Conservation (phyloP, 2,888 invertebrate species). For the Penaeus monodon region DNA sequence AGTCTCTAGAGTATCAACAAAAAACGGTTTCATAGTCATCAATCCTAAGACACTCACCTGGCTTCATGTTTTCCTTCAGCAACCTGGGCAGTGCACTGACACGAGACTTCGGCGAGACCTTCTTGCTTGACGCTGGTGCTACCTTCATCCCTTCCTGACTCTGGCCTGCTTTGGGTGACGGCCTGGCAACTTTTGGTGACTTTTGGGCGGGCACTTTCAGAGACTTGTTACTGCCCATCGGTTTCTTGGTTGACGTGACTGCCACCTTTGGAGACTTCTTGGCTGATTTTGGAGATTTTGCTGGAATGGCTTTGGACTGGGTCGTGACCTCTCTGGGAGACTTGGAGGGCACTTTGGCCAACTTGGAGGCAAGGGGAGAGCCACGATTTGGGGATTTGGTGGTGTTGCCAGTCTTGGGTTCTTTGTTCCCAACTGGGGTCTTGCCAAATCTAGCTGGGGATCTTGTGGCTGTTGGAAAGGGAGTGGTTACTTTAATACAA, state of each 20-base stretch:
- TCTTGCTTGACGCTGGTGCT: background rate
- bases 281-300: slow-evolving; percentile 7
- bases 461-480: slow-evolving; percentile 8
- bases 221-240: no score
- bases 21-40: no score
- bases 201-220: background rate
- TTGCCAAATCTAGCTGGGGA: slow-evolving; percentile 10
- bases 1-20: no score
- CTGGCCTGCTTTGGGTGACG: background rate
- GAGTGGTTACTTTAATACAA: background rate
- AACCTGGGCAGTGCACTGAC: slow-evolving; percentile 7
- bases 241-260: background rate
- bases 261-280: slow-evolving; percentile 24
- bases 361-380: no score
- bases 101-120: background rate
- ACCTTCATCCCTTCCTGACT: background rate
- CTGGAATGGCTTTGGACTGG: background rate
- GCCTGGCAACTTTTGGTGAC: background rate
- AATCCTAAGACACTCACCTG: slow-evolving; percentile 17
- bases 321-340: no score
- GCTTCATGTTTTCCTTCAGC: slow-evolving; percentile 34
- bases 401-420: background rate
- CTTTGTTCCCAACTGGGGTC: slow-evolving; percentile 11
- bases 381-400: background rate
- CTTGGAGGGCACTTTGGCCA: no score